These are phyloP conservation scores for Drosophila fuyamai DNA, from an alignment of 1,140 invertebrate species.

Conservation along the genomic window DNA sequence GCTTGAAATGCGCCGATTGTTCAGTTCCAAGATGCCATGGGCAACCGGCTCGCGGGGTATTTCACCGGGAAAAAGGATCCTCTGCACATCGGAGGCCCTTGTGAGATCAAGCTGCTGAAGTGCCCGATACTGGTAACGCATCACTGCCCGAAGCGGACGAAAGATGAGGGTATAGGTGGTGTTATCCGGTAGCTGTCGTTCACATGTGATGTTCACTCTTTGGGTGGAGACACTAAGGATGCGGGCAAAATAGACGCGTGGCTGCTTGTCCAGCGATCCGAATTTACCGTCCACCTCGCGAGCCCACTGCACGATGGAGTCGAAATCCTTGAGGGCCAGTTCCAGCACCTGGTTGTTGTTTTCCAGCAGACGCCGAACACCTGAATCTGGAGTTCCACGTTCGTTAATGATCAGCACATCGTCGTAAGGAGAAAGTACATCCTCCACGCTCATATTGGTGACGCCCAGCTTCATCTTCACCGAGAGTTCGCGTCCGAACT, in stretches of 20 bases:
- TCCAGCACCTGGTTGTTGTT: slow-evolving; percentile 51
- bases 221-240: slow-evolving; percentile 62
- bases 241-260: slow-evolving; percentile 63
- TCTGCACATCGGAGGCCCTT: slow-evolving; percentile 27
- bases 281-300: slow-evolving; percentile 42
- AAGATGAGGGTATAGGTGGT: slow-evolving; percentile 63
- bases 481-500: slow-evolving; percentile 67
- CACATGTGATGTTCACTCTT: slow-evolving; percentile 69
- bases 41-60: slow-evolving; percentile 12
- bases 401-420: slow-evolving; percentile 70
- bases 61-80: slow-evolving; percentile 60
- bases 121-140: slow-evolving; percentile 76
- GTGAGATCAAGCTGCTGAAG: slow-evolving; percentile 53
- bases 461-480: slow-evolving; percentile 51
- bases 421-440: slow-evolving; percentile 67
- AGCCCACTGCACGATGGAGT: slow-evolving; percentile 53
- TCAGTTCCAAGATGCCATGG: slow-evolving; percentile 12
- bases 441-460: slow-evolving; percentile 46
- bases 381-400: neutral
- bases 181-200: slow-evolving; percentile 61
- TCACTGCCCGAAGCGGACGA: slow-evolving; percentile 58
- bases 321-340: slow-evolving; percentile 65
- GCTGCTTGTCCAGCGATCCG: slow-evolving; percentile 49
- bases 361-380: slow-evolving; percentile 51
- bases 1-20: slow-evolving; percentile 37